These are phyloP conservation scores for Cataglyphis livida DNA, from an alignment of 2,888 invertebrate species.

Conservation along the genomic window DNA sequence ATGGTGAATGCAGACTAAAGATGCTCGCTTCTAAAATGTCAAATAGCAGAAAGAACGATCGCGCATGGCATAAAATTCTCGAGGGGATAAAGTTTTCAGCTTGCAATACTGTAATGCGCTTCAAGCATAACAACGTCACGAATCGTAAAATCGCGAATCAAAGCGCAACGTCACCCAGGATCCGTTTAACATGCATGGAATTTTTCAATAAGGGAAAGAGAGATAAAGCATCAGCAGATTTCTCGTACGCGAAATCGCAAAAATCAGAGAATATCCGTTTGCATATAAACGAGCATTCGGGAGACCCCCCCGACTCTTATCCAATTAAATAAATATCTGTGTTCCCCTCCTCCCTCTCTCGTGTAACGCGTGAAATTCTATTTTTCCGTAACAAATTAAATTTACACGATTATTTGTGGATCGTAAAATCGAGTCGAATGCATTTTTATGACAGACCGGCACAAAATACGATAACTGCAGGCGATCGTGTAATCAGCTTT, in stretches of 20 bases:
- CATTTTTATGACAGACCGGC: neutral
- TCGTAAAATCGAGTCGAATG: neutral
- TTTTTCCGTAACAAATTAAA: neutral
- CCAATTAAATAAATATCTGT: slow-evolving; percentile 26
- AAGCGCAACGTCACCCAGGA: slow-evolving; percentile 12
- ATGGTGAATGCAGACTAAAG: neutral
- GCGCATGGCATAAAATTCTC: slow-evolving; percentile 4
- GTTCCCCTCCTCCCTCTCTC: too few relatives aligned
- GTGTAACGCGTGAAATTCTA: neutral
- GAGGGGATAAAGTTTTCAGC: slow-evolving; percentile 22
- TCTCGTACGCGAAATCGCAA: neutral
- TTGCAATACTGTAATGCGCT: neutral
- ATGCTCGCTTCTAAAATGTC: neutral
- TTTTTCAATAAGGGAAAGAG: slow-evolving; percentile 49
- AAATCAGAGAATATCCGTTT: neutral
- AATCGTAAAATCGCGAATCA: slow-evolving; percentile 48
- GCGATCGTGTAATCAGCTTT: slow-evolving; percentile 16
- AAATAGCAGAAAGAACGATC: neutral
- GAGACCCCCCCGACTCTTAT: neutral
- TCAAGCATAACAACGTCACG: neutral
- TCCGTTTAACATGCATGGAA: slow-evolving; percentile 52
- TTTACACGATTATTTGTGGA: slow-evolving; percentile 1
- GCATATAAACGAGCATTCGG: neutral
- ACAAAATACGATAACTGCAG: neutral
- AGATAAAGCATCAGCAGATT: neutral